phyloP scores from a whole-genome alignment of 2,888 invertebrate species.

The Mylabris sibirica region DNA sequence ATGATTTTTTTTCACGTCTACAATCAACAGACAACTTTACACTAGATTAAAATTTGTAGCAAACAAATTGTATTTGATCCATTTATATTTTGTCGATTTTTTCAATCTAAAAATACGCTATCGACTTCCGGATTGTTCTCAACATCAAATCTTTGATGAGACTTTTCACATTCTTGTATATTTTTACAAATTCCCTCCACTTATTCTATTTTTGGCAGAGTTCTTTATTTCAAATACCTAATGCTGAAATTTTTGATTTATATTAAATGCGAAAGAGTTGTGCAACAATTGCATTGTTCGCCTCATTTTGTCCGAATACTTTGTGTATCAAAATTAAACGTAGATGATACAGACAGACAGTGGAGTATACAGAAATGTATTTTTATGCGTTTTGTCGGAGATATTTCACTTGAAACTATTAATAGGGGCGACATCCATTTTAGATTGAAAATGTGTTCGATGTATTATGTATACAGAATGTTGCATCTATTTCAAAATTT shows the following conservation, averaged over 20 bases:
- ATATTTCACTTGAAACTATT: conserved; percentile 39
- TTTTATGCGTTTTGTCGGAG: conserved; percentile 42
- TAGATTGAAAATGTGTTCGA: conserved; percentile 31
- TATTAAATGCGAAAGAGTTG: no score
- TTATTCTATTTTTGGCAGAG: background rate
- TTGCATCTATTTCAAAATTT: conserved; percentile 8
- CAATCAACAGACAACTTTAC: background rate
- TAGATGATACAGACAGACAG: background rate
- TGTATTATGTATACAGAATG: conserved; percentile 3
- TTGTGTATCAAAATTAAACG: background rate
- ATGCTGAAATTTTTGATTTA: no score
- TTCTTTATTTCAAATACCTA: no score
- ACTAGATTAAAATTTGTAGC: no score
- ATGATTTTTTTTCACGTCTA: background rate
- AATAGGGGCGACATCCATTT: conserved; percentile 46
- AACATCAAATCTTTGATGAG: background rate
- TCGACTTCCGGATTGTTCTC: conserved; percentile 6
- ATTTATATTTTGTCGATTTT: background rate
- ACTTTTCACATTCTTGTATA: conserved; percentile 4
- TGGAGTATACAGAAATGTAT: conserved; percentile 27
- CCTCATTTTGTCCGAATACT: background rate
- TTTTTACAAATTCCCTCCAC: background rate
- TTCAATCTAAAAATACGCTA: background rate
- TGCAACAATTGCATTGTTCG: background rate
- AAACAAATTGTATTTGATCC: background rate